A percentile compares a stretch with the other conserved stretches of the same genome.
phyloP scores from a whole-genome alignment of 2,797 vertebrate species.

The Alca torda region DNA sequence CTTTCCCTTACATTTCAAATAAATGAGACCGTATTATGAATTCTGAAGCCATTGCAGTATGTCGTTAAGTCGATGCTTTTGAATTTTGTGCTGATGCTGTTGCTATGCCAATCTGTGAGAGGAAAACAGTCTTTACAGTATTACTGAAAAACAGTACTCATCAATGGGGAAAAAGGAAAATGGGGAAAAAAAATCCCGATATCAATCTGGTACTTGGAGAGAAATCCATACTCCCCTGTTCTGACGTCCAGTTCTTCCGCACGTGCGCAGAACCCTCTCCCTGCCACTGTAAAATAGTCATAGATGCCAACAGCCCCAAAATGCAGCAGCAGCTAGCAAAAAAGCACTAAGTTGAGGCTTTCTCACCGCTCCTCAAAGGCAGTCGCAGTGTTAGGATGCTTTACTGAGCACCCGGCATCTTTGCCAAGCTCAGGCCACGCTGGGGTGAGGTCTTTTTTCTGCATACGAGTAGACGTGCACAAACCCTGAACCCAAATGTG shows the following conservation, averaged over 20 bases:
- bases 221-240: not conserved
- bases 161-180: not conserved
- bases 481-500: not conserved
- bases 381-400: not conserved
- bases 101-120: slow-evolving; percentile 36
- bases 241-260: not conserved
- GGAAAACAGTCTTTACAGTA: slow-evolving; percentile 16
- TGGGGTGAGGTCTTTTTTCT: not conserved
- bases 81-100: slow-evolving; percentile 34
- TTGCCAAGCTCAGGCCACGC: not conserved
- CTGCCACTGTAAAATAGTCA: not conserved
- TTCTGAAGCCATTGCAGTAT: slow-evolving; percentile 10
- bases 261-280: not conserved
- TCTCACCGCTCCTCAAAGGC: not conserved
- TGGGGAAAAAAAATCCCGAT: not conserved
- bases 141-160: slow-evolving; percentile 17
- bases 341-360: not conserved
- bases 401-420: not conserved
- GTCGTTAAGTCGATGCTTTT: not conserved
- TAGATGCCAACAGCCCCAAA: not conserved
- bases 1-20: not conserved
- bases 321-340: not conserved
- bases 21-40: not conserved
- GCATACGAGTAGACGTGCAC: accelerated
- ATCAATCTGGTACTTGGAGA: not conserved